Conservation (phyloP, 2,888 invertebrate species). For the Cerastoderma edule region DNA sequence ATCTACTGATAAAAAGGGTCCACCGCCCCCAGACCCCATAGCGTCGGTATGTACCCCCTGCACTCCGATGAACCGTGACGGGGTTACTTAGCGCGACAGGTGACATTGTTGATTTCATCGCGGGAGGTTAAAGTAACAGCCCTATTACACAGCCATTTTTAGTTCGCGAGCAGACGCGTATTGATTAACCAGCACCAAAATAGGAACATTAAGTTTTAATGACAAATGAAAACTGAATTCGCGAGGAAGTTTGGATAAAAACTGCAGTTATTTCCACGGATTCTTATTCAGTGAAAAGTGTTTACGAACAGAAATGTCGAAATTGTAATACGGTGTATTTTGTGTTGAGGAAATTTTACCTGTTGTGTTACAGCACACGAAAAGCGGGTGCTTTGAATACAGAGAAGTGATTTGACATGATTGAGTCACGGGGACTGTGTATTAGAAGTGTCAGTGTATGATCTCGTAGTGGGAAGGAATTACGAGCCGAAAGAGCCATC, state of each 20-base stretch:
- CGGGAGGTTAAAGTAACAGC: constrained; percentile 58
- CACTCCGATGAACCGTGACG: background rate
- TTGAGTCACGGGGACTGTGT: constrained; percentile 25
- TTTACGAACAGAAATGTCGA: no score
- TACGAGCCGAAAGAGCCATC: background rate
- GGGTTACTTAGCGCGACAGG: constrained; percentile 32
- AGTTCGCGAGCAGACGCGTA: constrained; percentile 38
- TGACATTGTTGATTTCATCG: constrained; percentile 38
- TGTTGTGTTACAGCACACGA: constrained; percentile 6
- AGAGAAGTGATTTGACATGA: constrained; percentile 10
- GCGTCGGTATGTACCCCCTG: constrained; percentile 10
- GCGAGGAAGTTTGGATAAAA: background rate
- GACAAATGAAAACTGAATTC: constrained; percentile 21
- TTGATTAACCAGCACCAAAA: constrained; percentile 26
- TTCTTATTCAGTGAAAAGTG: no score
- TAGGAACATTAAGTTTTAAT: constrained; percentile 28
- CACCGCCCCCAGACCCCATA: background rate
- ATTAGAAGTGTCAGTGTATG: constrained; percentile 2
- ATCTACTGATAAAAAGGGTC: constrained; percentile 13
- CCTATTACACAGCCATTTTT: constrained; percentile 54
- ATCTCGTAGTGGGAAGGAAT: constrained; percentile 10
- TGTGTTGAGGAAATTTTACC: constrained; percentile 20
- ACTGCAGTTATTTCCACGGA: no score
- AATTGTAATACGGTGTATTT: no score
- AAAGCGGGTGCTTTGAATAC: constrained; percentile 32